Percentiles rank a stretch among this genome's conserved stretches.
phyloP scores from a whole-genome alignment of 92 coral and sea anemone genomes.

The Epizoanthus rinbou region DNA sequence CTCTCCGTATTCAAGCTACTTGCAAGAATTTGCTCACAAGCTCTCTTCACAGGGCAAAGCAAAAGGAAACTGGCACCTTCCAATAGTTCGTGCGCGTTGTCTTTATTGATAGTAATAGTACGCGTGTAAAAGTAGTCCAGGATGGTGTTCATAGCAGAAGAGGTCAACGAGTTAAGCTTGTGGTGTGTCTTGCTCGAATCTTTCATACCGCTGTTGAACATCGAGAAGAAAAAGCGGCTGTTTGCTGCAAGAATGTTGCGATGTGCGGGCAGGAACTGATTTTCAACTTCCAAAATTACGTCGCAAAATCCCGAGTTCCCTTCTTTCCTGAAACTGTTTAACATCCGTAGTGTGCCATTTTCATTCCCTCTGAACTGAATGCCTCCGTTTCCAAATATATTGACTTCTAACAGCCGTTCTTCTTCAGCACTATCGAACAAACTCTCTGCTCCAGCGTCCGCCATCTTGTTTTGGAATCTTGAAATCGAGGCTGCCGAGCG shows the following conservation, averaged over 20 bases:
- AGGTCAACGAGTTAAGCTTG: constrained; percentile 55
- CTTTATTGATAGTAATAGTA: constrained; percentile 58
- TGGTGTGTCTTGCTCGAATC: constrained; percentile 64
- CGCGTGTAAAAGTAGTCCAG: constrained; percentile 86
- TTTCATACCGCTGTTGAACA: constrained; percentile 86
- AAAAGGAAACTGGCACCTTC: constrained; percentile 77
- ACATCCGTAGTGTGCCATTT: constrained; percentile 45
- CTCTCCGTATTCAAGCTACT: constrained; percentile 56
- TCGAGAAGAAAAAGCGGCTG: constrained; percentile 76
- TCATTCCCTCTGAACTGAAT: constrained; percentile 65
- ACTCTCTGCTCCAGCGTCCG: constrained; percentile 30
- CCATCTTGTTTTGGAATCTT: too few species aligned
- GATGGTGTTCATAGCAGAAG: constrained; percentile 62
- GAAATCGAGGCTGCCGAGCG: too few species aligned
- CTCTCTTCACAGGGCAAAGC: constrained; percentile 63
- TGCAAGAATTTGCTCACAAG: constrained; percentile 64
- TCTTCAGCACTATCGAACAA: constrained; percentile 63
- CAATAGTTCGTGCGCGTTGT: constrained; percentile 63
- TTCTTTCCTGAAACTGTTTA: constrained; percentile 70
- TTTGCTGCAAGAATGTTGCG: constrained; percentile 89
- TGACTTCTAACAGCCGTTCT: constrained; percentile 53
- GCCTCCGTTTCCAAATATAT: constrained; percentile 49
- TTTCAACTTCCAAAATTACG: constrained; percentile 74
- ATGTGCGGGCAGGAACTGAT: constrained; percentile 65
- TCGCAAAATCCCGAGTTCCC: constrained; percentile 89